Evolutionary conservation across 2,113 vertebrate species (phyloP).

Genomic region (Sus scrofa): T2T-Sscrofa CM000824.6:224001501-224002000

Average conservation of each 20-base stretch:
- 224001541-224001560: no score
- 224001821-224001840: accelerated
- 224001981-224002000: accelerated
- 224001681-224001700: background rate
- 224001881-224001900: no score
- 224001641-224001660: no score
- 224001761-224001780: no score
- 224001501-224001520: background rate
- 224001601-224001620: no score
- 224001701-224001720: background rate
- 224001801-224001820: accelerated
- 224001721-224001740: background rate
- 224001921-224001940: background rate
- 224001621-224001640: no score
- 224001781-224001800: background rate
- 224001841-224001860: accelerated
- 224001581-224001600: no score
- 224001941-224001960: background rate
- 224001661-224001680: no score
- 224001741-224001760: background rate
- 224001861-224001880: background rate
- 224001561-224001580: no score
- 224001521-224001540: background rate
- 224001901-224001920: background rate
- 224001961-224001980: background rate